Conservation (phyloP, 1,140 invertebrate genomes). For the Zophobas morio region DNA sequence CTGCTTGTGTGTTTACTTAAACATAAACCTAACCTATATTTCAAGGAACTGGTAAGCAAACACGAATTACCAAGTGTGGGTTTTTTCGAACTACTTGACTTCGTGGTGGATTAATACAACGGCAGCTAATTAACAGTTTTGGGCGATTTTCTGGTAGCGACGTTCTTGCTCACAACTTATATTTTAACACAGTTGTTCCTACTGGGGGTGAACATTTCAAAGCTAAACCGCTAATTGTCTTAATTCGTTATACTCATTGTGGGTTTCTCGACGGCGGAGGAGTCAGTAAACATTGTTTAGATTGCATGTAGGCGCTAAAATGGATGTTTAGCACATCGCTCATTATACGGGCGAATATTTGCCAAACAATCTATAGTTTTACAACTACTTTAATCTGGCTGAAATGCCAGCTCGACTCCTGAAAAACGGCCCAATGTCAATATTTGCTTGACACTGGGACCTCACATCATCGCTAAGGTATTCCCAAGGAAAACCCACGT, state of each 20-base stretch:
- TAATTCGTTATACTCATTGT: conserved; percentile 51
- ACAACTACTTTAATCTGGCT: conserved; percentile 21
- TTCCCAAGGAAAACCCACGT: too few relatives aligned
- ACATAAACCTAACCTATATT: conserved; percentile 50
- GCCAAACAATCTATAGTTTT: conserved; percentile 33
- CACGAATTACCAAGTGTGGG: conserved; percentile 13
- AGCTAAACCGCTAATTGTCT: conserved; percentile 53
- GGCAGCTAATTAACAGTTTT: conserved; percentile 11
- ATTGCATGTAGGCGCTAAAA: conserved; percentile 55
- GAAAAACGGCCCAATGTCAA: not conserved
- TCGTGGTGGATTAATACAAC: too few relatives aligned
- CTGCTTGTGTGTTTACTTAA: conserved; percentile 49
- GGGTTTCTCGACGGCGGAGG: conserved; percentile 44
- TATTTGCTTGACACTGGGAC: not conserved
- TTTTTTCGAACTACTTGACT: not conserved
- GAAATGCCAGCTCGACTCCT: not conserved
- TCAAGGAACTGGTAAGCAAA: conserved; percentile 29
- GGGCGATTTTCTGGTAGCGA: conserved; percentile 2
- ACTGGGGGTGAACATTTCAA: conserved; percentile 39
- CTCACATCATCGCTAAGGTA: too few relatives aligned
- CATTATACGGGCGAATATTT: conserved; percentile 51
- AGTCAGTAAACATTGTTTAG: conserved; percentile 53
- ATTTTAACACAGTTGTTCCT: conserved; percentile 10
- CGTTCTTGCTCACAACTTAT: not conserved
- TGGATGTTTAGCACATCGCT: conserved; percentile 55